Percentiles rank a stretch among this genome's conserved stretches.
Evolutionary conservation across 2,113 vertebrate species (phyloP).

Genomic region (Sardina pilchardus): DNA sequence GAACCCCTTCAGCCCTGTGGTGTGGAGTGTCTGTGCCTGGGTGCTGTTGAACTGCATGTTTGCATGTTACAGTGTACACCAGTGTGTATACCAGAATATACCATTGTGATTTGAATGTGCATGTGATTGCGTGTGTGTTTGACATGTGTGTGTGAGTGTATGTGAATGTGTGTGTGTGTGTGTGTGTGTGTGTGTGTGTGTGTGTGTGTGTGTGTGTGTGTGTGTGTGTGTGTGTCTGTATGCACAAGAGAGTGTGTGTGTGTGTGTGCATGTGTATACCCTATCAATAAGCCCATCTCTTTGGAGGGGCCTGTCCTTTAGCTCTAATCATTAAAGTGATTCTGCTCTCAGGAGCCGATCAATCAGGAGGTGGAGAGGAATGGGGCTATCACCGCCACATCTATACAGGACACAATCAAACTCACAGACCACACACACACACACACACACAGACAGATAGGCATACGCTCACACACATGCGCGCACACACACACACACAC

Average conservation of each 20-base stretch:
- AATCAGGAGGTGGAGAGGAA: background rate
- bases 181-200: background rate
- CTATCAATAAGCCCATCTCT: background rate
- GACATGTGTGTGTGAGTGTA: background rate
- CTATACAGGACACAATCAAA: background rate
- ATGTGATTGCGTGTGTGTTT: background rate
- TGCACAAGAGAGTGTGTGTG: background rate
- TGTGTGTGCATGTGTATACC: background rate
- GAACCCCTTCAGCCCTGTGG: background rate
- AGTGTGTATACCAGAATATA: background rate
- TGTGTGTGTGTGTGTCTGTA: background rate
- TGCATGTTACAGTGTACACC: background rate
- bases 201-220: background rate
- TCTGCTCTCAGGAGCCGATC: background rate
- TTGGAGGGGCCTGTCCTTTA: background rate
- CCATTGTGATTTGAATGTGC: background rate
- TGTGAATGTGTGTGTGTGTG: background rate
- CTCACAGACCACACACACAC: background rate
- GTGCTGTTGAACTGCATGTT: background rate
- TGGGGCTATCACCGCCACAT: background rate
- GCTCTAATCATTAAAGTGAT: constrained; percentile 7
- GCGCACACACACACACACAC: constrained; percentile 2
- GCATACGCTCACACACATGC: too few species aligned
- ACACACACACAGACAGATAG: background rate
- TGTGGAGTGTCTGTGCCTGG: background rate